phyloP scores from a whole-genome alignment of 2,797 vertebrate species.

The Myotis myotis region DNA sequence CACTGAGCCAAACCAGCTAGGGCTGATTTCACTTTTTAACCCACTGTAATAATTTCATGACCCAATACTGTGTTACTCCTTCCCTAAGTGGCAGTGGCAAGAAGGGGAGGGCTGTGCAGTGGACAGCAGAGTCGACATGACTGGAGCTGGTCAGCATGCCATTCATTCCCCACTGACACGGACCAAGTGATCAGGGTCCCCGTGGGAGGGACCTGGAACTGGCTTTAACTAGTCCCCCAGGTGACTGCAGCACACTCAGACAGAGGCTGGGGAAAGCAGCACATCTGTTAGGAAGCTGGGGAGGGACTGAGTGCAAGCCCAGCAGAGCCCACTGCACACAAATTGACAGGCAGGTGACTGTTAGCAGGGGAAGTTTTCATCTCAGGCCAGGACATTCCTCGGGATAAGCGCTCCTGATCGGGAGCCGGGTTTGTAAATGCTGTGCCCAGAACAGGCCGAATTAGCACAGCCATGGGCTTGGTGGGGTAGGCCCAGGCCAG shows the following conservation, averaged over 20 bases:
- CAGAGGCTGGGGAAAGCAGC: neutral
- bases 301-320: neutral
- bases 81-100: neutral
- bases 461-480: neutral
- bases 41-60: neutral
- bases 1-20: too few species aligned
- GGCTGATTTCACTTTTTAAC: neutral
- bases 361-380: conserved; percentile 41
- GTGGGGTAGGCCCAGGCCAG: neutral
- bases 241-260: neutral
- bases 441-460: conserved; percentile 55
- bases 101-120: neutral
- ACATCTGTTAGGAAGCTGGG: neutral
- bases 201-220: neutral
- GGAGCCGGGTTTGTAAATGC: conserved; percentile 65
- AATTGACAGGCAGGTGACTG: neutral
- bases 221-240: neutral
- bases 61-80: neutral
- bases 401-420: conserved; percentile 54
- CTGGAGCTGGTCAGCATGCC: too few species aligned
- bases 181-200: neutral
- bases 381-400: conserved; percentile 66
- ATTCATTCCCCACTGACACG: neutral
- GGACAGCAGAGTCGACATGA: accelerated
- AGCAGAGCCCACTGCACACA: neutral